phyloP scores from a whole-genome alignment of 2,888 invertebrate species.

The Sclerodermus sp. region DNA sequence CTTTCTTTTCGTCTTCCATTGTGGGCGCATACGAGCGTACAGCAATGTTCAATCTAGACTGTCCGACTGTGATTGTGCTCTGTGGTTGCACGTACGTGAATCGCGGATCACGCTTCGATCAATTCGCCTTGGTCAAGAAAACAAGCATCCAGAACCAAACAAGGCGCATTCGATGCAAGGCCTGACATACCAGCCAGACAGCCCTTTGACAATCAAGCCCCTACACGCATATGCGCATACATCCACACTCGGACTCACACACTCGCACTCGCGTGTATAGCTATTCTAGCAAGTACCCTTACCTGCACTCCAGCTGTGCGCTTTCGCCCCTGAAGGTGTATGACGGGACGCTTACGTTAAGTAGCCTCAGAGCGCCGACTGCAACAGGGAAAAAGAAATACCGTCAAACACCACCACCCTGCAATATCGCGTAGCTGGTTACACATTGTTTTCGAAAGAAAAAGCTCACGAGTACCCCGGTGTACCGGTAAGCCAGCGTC shows the following conservation, averaged over 20 bases:
- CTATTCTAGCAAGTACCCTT: constrained; percentile 29
- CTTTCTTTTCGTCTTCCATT: too few species aligned
- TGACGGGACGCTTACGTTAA: constrained; percentile 55
- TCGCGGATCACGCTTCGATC: not conserved
- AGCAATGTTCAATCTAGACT: too few species aligned
- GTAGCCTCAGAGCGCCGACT: constrained; percentile 55
- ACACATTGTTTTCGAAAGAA: too few species aligned
- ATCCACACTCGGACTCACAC: too few species aligned
- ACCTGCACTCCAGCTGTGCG: constrained; percentile 58
- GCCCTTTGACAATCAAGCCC: constrained; percentile 12
- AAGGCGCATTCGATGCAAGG: not conserved
- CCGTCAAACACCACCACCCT: too few species aligned
- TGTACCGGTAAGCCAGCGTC: too few species aligned
- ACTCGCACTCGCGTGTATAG: too few species aligned
- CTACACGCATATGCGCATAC: not conserved
- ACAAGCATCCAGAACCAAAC: constrained; percentile 2
- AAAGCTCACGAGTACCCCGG: too few species aligned
- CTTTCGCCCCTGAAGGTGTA: constrained; percentile 55
- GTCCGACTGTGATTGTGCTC: too few species aligned
- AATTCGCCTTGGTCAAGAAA: not conserved
- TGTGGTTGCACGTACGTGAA: too few species aligned
- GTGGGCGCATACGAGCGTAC: too few species aligned
- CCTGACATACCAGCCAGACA: not conserved
- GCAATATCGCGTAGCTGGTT: too few species aligned
- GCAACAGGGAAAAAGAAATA: constrained; percentile 42